These are phyloP conservation scores for Megaceryle alcyon DNA, from an alignment of 2,797 vertebrate genomes.

Conservation along the genomic window DNA sequence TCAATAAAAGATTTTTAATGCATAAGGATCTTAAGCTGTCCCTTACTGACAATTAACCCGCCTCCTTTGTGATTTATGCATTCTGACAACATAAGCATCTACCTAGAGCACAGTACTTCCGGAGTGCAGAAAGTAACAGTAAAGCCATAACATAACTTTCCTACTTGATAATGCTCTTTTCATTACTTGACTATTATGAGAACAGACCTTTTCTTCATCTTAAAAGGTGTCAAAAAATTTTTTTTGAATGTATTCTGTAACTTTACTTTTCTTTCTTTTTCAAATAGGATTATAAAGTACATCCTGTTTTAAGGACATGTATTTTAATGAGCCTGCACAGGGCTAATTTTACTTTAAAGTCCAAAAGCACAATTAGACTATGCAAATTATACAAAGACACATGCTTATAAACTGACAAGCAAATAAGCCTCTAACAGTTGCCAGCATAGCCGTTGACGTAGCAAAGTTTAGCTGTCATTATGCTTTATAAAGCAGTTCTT, in stretches of 20 bases:
- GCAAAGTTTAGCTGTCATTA: neutral
- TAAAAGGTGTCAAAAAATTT: neutral
- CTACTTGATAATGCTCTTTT: neutral
- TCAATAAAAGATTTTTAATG: neutral
- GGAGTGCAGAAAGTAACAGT: neutral
- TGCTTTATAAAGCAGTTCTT: neutral
- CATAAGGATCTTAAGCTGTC: neutral
- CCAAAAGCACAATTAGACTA: neutral
- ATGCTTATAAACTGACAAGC: neutral
- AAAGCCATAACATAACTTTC: neutral
- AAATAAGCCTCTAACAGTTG: neutral
- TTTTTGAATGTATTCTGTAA: neutral
- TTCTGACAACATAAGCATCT: neutral
- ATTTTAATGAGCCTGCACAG: neutral
- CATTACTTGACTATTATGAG: neutral
- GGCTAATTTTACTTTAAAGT: slow-evolving; percentile 1
- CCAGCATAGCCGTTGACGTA: neutral
- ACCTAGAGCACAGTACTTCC: neutral
- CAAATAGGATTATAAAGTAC: neutral
- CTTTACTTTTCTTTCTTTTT: neutral
- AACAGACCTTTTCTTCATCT: neutral
- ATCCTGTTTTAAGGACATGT: neutral
- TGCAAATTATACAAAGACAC: neutral
- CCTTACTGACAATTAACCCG: neutral
- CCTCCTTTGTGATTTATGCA: slow-evolving; percentile 8